Evolutionary conservation across 2,113 vertebrate genomes (phyloP), one percentile per base, ranked within the genome.

Genomic region (Crotophaga sulcirostris): DNA sequence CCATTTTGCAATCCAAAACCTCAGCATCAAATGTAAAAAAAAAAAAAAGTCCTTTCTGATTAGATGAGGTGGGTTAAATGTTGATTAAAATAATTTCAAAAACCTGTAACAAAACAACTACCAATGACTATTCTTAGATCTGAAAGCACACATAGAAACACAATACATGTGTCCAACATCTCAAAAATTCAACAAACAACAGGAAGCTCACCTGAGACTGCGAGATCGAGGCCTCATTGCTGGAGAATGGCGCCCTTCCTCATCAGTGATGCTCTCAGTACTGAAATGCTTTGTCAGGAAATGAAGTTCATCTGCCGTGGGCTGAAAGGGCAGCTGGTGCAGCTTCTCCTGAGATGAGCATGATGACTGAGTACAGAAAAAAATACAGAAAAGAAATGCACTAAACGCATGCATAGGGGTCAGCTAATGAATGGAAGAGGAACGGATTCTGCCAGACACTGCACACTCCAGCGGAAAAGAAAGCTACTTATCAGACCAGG

Each of bases 291-390:
- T 99, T 88, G 99, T 99, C 98, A 99, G 98, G 98, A 99, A 99
- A 97, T 99, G 99, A 90, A 99, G 98, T 98, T 99, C 99, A 95
- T 99, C 99, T 11, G 98, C 98, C 40, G 99, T 99, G 45, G 99
- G 99, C 98, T 99, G 99, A 98, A 98, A 99, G 95, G 99, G 99
- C 98, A 99, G 97, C 98, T 99, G 99, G 98, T 99, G 99, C 95
- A 99, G 98, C 98, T 99, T 99, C 98, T 99, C 99, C 98, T 99
- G 99, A 96, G 99, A 99, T 98, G 99, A 99, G 98, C 99, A 99
- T 95, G 99, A 99, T 96, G 99, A 99, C 99, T 99, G 98, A 98
- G 98, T 98, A 98, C 97, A 98, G 98, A 98, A 98, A 95, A 96
- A 95, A 95, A 96, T 93, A 97, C 94, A 97, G 95, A 96, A 96